Conservation (phyloP, 2,113 vertebrate genomes). For the Odontesthes bonariensis region DNA sequence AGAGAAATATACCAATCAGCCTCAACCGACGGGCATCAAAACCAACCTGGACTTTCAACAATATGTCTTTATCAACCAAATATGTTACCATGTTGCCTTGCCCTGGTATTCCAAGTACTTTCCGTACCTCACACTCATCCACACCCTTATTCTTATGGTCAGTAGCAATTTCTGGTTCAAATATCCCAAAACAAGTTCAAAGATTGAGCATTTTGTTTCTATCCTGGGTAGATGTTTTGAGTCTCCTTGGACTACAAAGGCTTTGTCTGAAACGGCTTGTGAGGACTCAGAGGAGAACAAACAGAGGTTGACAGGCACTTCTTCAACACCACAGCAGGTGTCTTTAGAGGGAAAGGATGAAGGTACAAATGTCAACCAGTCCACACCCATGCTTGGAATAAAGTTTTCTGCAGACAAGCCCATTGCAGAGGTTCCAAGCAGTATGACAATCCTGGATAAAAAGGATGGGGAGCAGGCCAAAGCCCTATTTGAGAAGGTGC, state of each 20-base stretch:
- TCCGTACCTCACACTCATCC: constrained; percentile 96
- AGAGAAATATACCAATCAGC: constrained; percentile 69
- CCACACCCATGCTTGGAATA: constrained; percentile 91
- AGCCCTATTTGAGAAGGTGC: constrained; percentile 92
- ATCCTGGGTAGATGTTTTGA: constrained; percentile 97
- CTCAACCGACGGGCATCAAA: constrained; percentile 85
- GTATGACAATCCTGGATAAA: constrained; percentile 94
- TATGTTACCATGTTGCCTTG: constrained; percentile 97
- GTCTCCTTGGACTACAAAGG: constrained; percentile 98
- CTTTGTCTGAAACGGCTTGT: constrained; percentile 94
- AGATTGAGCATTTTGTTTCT: constrained; percentile 98
- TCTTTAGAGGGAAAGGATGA: constrained; percentile 91
- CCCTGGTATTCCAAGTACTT: constrained; percentile 99
- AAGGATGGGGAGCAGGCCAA: constrained; percentile 89
- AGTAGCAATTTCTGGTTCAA: constrained; percentile 99
- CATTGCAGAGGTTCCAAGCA: constrained; percentile 89
- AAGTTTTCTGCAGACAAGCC: constrained; percentile 94
- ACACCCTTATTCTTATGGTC: constrained; percentile 96
- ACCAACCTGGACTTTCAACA: constrained; percentile 98
- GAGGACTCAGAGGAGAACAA: constrained; percentile 98
- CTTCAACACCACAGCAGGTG: constrained; percentile 87
- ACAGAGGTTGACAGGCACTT: constrained; percentile 89
- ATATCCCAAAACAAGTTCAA: constrained; percentile 98
- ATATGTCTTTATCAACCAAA: constrained; percentile 98
- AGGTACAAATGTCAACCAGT: constrained; percentile 84